Percentiles rank a stretch among this genome's conserved stretches.
Evolutionary conservation across 2,888 invertebrate genomes (phyloP).

Genomic region (Meloe dianella): DNA sequence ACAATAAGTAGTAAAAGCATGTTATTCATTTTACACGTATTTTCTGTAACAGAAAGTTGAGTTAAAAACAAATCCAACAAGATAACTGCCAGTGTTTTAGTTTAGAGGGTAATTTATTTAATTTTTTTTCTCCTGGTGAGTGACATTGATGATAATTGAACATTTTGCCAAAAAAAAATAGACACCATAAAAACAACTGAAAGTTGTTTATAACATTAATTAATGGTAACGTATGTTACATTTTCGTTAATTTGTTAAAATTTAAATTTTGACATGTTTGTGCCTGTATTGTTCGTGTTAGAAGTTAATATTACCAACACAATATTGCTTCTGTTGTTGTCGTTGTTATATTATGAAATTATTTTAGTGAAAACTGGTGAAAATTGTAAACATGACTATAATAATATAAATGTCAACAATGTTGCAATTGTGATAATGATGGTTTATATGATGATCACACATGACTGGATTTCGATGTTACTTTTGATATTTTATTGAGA

Average conservation of each 20-base stretch:
- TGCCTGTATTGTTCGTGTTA: neutral
- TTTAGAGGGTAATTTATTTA: no score
- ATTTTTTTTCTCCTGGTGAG: neutral
- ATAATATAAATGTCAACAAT: slow-evolving; percentile 1
- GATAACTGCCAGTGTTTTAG: no score
- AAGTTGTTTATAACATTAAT: neutral
- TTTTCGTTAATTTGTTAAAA: neutral
- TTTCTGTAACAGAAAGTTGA: neutral
- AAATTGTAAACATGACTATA: neutral
- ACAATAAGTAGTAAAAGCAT: neutral
- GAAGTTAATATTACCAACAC: neutral
- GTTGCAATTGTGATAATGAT: slow-evolving; percentile 3
- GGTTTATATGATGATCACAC: neutral
- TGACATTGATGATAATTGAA: neutral
- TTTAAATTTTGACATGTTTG: slow-evolving; percentile 5
- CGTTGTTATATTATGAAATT: neutral
- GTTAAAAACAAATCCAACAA: neutral
- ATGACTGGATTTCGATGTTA: neutral
- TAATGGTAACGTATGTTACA: neutral
- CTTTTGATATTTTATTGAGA: neutral
- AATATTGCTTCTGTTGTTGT: neutral
- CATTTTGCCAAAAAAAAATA: neutral
- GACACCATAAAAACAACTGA: neutral
- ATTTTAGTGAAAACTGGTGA: slow-evolving; percentile 9
- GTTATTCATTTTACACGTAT: neutral